A percentile compares a stretch with the other conserved stretches of the same genome.
Conservation (phyloP, 2,113 vertebrate species). For the Meriones unguiculatus region DNA sequence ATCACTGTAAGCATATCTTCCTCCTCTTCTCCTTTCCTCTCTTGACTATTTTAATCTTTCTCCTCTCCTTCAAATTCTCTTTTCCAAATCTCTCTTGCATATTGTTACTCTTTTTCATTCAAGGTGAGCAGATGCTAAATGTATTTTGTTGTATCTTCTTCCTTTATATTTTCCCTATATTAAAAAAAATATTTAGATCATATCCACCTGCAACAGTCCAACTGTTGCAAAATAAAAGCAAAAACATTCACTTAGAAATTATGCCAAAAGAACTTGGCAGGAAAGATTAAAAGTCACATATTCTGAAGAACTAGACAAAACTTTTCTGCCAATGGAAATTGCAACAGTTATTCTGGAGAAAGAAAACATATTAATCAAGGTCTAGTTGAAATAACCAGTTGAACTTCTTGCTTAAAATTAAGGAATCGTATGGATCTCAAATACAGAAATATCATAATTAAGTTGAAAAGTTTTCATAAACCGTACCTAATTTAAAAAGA, state of each 20-base stretch:
- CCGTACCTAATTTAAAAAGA: neutral
- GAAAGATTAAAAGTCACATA: slow-evolving; percentile 36
- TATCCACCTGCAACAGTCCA: neutral
- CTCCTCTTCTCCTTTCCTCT: neutral
- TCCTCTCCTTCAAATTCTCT: neutral
- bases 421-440: slow-evolving; percentile 34
- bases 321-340: slow-evolving; percentile 46
- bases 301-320: slow-evolving; percentile 51
- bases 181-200: neutral
- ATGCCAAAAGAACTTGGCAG: slow-evolving; percentile 67
- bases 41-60: neutral
- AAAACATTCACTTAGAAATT: slow-evolving; percentile 64
- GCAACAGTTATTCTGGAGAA: slow-evolving; percentile 70
- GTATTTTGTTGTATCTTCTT: neutral
- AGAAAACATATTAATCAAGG: slow-evolving; percentile 73
- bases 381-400: slow-evolving; percentile 37
- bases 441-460: neutral
- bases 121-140: neutral
- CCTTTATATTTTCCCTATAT: neutral
- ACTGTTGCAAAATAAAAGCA: slow-evolving; percentile 71
- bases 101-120: neutral
- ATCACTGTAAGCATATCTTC: neutral
- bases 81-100: neutral
- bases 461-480: slow-evolving; percentile 15
- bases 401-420: slow-evolving; percentile 25